Percentiles rank a stretch among this genome's conserved stretches.
Conservation (phyloP, 2,113 vertebrate species). For the Aegypius monachus region DNA sequence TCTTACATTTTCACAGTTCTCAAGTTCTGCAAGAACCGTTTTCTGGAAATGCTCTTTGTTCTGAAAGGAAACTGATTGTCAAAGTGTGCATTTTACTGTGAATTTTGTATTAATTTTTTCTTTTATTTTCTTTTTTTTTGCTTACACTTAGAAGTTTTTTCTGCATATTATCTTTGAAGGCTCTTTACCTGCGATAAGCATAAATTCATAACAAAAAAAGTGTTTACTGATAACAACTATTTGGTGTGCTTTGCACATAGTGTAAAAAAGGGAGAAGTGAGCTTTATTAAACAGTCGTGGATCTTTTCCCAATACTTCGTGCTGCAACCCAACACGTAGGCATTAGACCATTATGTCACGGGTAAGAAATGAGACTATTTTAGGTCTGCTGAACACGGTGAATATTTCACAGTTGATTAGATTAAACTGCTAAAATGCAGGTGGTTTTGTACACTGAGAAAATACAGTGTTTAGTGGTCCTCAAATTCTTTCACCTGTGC, state of each 20-base stretch:
- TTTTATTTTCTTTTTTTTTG: not conserved
- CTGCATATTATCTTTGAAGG: not conserved
- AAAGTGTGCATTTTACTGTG: not conserved
- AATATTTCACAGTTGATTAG: slow-evolving; percentile 21
- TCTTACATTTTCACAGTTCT: not conserved
- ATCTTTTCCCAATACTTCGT: not conserved
- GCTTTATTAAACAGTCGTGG: not conserved
- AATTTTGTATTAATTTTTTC: not conserved
- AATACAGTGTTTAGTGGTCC: not conserved
- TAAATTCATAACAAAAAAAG: not conserved
- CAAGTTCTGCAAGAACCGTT: not conserved
- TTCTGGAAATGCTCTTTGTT: not conserved
- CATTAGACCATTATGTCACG: not conserved
- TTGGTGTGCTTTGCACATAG: not conserved
- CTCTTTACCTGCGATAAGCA: not conserved
- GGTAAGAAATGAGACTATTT: slow-evolving; percentile 22
- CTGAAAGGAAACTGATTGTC: not conserved
- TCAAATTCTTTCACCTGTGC: not conserved
- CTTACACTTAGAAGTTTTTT: not conserved
- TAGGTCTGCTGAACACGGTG: slow-evolving; percentile 22
- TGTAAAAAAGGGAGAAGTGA: not conserved
- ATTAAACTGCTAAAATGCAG: not conserved
- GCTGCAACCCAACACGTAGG: not conserved
- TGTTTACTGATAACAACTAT: not conserved
- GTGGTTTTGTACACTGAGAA: not conserved